These are phyloP conservation scores for Forbesichthys papilliferus DNA, from an alignment of 2,113 vertebrate genomes.

Conservation along the genomic window DNA sequence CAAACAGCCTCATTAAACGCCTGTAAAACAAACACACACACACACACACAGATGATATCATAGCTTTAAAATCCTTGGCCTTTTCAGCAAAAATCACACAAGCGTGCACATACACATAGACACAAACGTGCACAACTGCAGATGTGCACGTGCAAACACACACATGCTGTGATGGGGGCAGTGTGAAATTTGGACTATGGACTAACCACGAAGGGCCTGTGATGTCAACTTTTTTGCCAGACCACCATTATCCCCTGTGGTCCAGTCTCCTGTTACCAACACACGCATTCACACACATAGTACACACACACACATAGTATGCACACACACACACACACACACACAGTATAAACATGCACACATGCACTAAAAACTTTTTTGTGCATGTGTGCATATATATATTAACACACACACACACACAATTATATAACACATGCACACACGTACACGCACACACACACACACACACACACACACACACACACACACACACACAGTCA, in stretches of 20 bases:
- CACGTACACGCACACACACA: neutral
- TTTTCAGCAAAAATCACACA: conserved; percentile 42
- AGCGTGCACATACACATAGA: neutral
- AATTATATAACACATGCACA: neutral
- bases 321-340: neutral
- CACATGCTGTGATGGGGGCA: conserved; percentile 19
- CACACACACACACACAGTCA: neutral
- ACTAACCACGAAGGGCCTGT: conserved; percentile 48
- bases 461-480: neutral
- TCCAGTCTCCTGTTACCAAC: conserved; percentile 21
- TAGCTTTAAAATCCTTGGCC: conserved; percentile 63
- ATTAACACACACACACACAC: conserved; percentile 22
- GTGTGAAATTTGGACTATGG: conserved; percentile 38
- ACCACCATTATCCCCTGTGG: conserved; percentile 28
- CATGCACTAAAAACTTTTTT: too few relatives aligned
- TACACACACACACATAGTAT: conserved; percentile 16
- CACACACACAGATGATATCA: conserved; percentile 65
- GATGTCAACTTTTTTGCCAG: conserved; percentile 38
- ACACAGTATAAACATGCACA: neutral
- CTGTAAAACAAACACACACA: conserved; percentile 63
- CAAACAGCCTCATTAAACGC: conserved; percentile 63
- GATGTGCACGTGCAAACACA: conserved; percentile 5
- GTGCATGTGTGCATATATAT: too few relatives aligned
- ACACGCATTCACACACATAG: conserved; percentile 12
- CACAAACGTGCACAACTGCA: neutral